Percentiles rank a stretch among this genome's conserved stretches.
Conservation (phyloP, 2,797 vertebrate species). For the Carapus acus region DNA sequence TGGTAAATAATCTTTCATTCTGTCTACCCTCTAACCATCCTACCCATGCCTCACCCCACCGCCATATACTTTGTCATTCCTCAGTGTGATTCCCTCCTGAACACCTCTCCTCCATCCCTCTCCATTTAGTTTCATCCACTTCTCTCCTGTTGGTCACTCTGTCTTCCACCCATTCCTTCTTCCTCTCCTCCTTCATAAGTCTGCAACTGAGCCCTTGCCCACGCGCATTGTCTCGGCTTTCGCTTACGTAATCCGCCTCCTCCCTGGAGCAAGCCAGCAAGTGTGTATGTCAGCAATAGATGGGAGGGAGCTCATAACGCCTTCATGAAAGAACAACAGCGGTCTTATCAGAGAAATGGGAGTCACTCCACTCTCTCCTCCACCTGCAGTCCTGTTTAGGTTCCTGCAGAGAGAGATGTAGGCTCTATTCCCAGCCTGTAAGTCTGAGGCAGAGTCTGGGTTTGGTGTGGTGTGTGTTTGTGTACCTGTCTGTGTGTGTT, state of each 20-base stretch:
- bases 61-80: too few species aligned
- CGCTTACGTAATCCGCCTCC: constrained; percentile 34
- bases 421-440: constrained; percentile 55
- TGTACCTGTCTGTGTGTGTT: too few species aligned
- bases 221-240: constrained; percentile 39
- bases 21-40: constrained; percentile 36
- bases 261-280: constrained; percentile 22
- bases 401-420: constrained; percentile 69
- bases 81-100: too few species aligned
- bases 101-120: constrained; percentile 13
- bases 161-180: neutral
- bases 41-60: constrained; percentile 11
- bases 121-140: constrained; percentile 8
- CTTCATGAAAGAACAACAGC: constrained; percentile 11
- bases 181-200: constrained; percentile 5
- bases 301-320: constrained; percentile 21
- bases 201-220: constrained; percentile 12
- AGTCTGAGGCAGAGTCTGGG: constrained; percentile 40
- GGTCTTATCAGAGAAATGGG: constrained; percentile 9
- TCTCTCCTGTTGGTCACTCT: neutral
- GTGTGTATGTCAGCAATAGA: constrained; percentile 31
- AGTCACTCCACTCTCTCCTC: constrained; percentile 43
- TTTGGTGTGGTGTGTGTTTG: constrained; percentile 36
- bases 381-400: constrained; percentile 65
- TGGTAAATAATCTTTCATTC: constrained; percentile 74